Evolutionary conservation across 2,113 vertebrate species (phyloP).

Genomic region (Pristiophorus japonicus): DNA sequence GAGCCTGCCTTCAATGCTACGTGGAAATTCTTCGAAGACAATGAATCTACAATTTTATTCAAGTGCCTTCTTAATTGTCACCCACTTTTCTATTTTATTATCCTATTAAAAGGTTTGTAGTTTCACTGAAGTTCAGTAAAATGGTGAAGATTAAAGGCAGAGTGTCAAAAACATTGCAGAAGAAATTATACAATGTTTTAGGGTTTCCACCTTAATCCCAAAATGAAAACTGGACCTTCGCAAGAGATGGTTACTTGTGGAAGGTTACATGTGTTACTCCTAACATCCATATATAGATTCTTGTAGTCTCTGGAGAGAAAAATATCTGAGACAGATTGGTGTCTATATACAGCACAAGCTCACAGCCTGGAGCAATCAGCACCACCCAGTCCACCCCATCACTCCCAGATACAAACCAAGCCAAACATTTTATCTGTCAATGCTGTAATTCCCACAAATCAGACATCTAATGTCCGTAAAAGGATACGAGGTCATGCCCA

Average conservation of each 20-base stretch:
- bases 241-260: not conserved
- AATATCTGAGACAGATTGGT: not conserved
- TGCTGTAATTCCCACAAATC: not conserved
- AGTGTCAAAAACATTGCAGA: not conserved
- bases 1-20: not conserved
- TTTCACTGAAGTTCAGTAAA: not conserved
- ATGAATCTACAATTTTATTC: not conserved
- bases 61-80: not conserved
- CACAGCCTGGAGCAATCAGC: not conserved
- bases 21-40: not conserved
- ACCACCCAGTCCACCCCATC: not conserved
- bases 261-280: not conserved
- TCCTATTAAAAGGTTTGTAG: not conserved
- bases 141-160: not conserved
- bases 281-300: not conserved
- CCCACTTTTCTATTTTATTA: not conserved
- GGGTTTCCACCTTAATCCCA: not conserved
- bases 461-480: conserved; percentile 39
- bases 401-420: not conserved
- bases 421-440: not conserved
- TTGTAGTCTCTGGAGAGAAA: not conserved
- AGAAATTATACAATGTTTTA: not conserved
- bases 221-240: not conserved
- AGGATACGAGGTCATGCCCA: conserved; percentile 99
- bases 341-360: not conserved